A percentile compares a stretch with the other conserved stretches of the same genome.
phyloP scores from a whole-genome alignment of 2,113 vertebrate genomes.

The Rhea americana region DNA sequence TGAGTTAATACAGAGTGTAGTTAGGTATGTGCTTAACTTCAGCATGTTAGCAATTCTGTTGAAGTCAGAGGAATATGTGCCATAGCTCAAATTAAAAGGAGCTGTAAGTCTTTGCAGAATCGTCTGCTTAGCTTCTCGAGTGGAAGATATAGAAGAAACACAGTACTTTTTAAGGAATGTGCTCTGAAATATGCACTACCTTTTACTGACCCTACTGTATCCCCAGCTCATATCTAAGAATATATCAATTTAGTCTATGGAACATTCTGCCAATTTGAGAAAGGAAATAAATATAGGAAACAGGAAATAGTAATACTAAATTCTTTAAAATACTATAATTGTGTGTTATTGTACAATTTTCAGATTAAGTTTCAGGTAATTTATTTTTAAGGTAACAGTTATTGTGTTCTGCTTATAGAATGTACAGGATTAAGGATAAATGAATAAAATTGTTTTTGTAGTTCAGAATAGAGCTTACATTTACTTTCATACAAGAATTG shows the following conservation, averaged over 20 bases:
- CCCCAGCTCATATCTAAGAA: background rate
- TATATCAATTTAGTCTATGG: background rate
- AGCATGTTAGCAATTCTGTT: slow-evolving; percentile 14
- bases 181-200: slow-evolving; percentile 11
- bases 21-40: slow-evolving; percentile 11
- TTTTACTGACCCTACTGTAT: background rate
- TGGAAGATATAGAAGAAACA: slow-evolving; percentile 36
- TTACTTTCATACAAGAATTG: background rate
- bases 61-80: slow-evolving; percentile 41
- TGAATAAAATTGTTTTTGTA: background rate
- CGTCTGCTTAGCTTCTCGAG: slow-evolving; percentile 26
- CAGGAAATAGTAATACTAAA: background rate
- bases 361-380: slow-evolving; percentile 13
- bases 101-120: slow-evolving; percentile 59
- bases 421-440: slow-evolving; percentile 6
- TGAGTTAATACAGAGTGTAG: background rate
- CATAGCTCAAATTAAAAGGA: slow-evolving; percentile 53
- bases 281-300: background rate
- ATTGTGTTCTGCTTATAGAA: background rate
- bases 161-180: slow-evolving; percentile 40
- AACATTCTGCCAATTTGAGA: background rate
- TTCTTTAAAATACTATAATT: background rate
- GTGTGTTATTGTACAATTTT: background rate
- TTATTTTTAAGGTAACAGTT: background rate
- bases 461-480: background rate